These are phyloP conservation scores for Neoaliturus tenellus DNA, from an alignment of 2,888 invertebrate species.

Conservation along the genomic window DNA sequence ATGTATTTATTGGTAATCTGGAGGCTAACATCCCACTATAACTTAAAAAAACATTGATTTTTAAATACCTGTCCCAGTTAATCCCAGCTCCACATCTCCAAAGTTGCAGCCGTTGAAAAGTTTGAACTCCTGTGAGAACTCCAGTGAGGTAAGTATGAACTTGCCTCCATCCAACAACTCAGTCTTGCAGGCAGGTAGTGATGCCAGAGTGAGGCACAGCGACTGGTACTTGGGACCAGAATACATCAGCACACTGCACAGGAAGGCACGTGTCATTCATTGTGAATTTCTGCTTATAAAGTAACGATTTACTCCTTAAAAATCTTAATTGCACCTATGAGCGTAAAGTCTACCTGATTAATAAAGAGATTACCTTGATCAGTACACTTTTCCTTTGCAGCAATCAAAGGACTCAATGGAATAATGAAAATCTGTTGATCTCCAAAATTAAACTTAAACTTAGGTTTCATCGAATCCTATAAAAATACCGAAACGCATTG, in stretches of 20 bases:
- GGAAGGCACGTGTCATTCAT: too few relatives aligned
- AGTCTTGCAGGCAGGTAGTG: constrained; percentile 35
- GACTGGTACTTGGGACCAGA: constrained; percentile 11
- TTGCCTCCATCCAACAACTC: constrained; percentile 40
- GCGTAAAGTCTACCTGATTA: neutral
- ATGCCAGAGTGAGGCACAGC: neutral
- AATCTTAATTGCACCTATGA: neutral
- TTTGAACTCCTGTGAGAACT: constrained; percentile 55
- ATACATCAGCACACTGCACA: constrained; percentile 5
- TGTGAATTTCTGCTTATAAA: neutral
- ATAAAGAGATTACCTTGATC: neutral
- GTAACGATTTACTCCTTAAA: neutral
- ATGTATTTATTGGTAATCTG: too few relatives aligned
- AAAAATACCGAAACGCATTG: too few relatives aligned
- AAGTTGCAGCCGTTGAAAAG: constrained; percentile 69
- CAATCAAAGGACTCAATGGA: too few relatives aligned
- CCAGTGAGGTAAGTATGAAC: constrained; percentile 8
- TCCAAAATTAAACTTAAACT: too few relatives aligned
- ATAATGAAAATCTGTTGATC: too few relatives aligned
- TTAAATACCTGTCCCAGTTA: constrained; percentile 69
- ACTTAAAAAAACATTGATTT: too few relatives aligned
- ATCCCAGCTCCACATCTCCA: constrained; percentile 71
- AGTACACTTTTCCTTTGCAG: neutral
- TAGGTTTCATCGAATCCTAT: too few relatives aligned
- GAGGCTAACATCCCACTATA: too few relatives aligned